Percentiles rank a stretch among this genome's conserved stretches.
phyloP scores from a whole-genome alignment of 2,797 vertebrate species.

The Petrocephalus schoutedeni region DNA sequence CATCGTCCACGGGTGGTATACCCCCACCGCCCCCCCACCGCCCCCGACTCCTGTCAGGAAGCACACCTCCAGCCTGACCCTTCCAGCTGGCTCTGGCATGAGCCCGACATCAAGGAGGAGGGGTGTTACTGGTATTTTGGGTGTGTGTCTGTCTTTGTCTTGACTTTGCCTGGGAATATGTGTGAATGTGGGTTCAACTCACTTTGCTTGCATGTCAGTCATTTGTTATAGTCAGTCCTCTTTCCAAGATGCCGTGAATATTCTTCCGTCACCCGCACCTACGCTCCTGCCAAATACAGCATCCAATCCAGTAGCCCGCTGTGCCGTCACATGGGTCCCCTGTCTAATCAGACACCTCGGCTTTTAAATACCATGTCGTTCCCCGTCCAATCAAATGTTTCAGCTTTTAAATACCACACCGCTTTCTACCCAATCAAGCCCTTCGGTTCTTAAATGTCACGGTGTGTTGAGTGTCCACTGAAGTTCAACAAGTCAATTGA shows the following conservation, averaged over 20 bases:
- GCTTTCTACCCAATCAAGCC: neutral
- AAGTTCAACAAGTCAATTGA: slow-evolving; percentile 18
- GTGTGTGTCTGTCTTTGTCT: slow-evolving; percentile 6
- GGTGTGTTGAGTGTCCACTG: neutral
- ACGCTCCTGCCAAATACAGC: neutral
- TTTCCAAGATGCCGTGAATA: neutral
- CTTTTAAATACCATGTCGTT: neutral
- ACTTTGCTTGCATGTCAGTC: neutral
- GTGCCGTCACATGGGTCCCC: neutral
- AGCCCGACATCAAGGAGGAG: neutral
- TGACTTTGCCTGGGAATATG: neutral
- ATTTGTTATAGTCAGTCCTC: neutral
- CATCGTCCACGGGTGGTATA: neutral
- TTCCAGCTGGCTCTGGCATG: neutral
- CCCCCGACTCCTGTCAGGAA: neutral
- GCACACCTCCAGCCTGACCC: neutral
- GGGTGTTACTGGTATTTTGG: neutral
- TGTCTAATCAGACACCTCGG: neutral
- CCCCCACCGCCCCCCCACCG: neutral
- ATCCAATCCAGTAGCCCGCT: neutral
- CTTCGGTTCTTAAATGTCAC: slow-evolving; percentile 8
- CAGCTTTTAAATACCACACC: neutral
- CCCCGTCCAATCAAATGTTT: neutral
- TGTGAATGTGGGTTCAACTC: neutral
- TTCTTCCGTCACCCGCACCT: neutral